These are phyloP conservation scores for Premnoplex brunnescens DNA, from an alignment of 2,797 vertebrate genomes.

Conservation along the genomic window DNA sequence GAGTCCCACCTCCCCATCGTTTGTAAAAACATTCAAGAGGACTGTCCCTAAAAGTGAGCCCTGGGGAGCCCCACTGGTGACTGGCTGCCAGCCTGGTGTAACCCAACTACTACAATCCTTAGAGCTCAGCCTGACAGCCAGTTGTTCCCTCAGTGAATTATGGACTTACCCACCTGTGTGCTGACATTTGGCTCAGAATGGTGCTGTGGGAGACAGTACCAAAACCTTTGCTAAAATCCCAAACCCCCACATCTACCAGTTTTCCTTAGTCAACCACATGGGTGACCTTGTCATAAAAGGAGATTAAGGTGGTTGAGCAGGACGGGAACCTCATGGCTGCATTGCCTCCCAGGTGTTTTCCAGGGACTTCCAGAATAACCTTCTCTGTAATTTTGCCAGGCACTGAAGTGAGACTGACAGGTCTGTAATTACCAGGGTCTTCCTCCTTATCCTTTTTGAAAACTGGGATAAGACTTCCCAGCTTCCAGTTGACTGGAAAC, in stretches of 20 bases:
- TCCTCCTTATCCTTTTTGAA: neutral
- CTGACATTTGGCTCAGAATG: neutral
- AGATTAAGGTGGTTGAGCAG: neutral
- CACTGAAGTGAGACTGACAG: neutral
- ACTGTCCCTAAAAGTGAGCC: neutral
- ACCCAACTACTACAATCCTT: neutral
- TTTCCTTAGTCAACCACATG: neutral
- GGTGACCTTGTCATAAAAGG: neutral
- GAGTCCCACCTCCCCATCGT: neutral
- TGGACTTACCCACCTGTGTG: neutral
- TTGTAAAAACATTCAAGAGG: neutral
- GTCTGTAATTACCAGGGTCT: neutral
- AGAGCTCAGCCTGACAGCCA: neutral
- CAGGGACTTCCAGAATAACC: neutral
- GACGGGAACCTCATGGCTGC: neutral
- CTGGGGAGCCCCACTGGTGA: neutral
- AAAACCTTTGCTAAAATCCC: neutral
- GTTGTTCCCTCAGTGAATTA: accelerated
- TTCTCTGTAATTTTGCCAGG: neutral
- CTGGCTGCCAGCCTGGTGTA: neutral
- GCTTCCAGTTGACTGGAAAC: neutral
- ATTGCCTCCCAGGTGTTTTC: neutral
- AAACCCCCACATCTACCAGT: too few species aligned
- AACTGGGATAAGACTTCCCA: neutral
- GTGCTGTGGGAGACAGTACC: neutral